Percentiles rank a stretch among this genome's conserved stretches.
Conservation (phyloP, 2,113 vertebrate species). For the Vanacampus margaritifer region DNA sequence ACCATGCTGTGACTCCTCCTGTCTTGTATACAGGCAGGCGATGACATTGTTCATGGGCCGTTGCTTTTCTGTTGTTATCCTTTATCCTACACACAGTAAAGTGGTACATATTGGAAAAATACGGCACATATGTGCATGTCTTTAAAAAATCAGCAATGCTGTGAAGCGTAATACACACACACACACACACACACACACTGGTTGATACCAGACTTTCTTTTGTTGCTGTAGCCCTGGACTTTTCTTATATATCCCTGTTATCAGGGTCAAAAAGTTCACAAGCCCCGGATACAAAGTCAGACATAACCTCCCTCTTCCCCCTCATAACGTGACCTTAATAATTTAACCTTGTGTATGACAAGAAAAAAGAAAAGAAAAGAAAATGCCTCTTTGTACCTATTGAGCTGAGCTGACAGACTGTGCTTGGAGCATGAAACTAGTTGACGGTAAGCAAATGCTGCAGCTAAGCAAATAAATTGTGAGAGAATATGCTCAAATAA, state of each 20-base stretch:
- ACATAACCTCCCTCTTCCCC: conserved; percentile 34
- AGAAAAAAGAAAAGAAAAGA: conserved; percentile 5
- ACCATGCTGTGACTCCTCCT: background rate
- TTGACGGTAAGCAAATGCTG: conserved; percentile 12
- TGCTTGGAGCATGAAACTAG: conserved; percentile 7
- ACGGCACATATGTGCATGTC: conserved; percentile 2
- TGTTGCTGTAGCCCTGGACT: background rate
- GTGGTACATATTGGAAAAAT: background rate
- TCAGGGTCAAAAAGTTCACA: conserved; percentile 50
- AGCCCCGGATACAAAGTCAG: conserved; percentile 40
- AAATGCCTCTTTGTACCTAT: conserved; percentile 16
- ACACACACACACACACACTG: background rate
- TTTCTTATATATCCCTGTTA: background rate
- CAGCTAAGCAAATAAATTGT: background rate
- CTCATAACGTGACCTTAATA: conserved; percentile 57
- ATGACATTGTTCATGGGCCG: background rate
- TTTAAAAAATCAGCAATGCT: conserved; percentile 1
- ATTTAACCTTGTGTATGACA: conserved; percentile 36
- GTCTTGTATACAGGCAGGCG: background rate
- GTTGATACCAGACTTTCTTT: background rate
- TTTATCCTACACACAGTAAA: background rate
- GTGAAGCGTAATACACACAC: too few relatives aligned
- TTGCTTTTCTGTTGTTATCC: background rate
- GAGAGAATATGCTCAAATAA: conserved; percentile 8
- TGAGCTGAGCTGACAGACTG: conserved; percentile 26